Evolutionary conservation across 2,888 invertebrate genomes (phyloP).

Genomic region (Zonitis immaculata): DNA sequence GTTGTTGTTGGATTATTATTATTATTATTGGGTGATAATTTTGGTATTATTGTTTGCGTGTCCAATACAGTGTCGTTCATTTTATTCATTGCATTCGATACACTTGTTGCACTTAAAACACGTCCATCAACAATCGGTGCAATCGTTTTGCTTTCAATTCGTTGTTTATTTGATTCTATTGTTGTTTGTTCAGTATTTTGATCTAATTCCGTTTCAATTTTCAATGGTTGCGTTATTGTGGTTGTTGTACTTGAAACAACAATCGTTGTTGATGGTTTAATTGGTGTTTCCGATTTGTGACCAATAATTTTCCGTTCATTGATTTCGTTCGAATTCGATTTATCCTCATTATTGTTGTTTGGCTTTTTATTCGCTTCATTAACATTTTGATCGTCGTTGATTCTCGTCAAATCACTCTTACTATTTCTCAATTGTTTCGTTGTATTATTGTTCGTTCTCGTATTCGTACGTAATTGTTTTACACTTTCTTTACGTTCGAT

Average conservation of each 20-base stretch:
- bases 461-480: slow-evolving; percentile 25
- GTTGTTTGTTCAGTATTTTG: slow-evolving; percentile 26
- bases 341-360: slow-evolving; percentile 9
- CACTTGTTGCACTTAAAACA: slow-evolving; percentile 45
- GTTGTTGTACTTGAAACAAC: slow-evolving; percentile 46
- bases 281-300: slow-evolving; percentile 13
- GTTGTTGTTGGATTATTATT: slow-evolving; percentile 28
- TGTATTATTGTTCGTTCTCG: slow-evolving; percentile 27
- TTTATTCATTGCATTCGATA: slow-evolving; percentile 46
- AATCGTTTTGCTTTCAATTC: slow-evolving; percentile 14
- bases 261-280: slow-evolving; percentile 36
- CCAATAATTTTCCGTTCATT: too few relatives aligned
- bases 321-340: slow-evolving; percentile 7
- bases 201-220: slow-evolving; percentile 40
- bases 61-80: slow-evolving; percentile 48
- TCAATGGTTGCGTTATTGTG: slow-evolving; percentile 45
- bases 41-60: slow-evolving; percentile 40
- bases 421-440: slow-evolving; percentile 14
- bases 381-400: background rate
- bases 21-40: too few relatives aligned
- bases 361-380: slow-evolving; percentile 5
- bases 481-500: slow-evolving; percentile 31
- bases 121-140: slow-evolving; percentile 41
- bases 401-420: slow-evolving; percentile 10
- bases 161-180: slow-evolving; percentile 20